Evolutionary conservation across 2,888 invertebrate genomes (phyloP).

Genomic region (Eumacrocentrus americanus): DNA sequence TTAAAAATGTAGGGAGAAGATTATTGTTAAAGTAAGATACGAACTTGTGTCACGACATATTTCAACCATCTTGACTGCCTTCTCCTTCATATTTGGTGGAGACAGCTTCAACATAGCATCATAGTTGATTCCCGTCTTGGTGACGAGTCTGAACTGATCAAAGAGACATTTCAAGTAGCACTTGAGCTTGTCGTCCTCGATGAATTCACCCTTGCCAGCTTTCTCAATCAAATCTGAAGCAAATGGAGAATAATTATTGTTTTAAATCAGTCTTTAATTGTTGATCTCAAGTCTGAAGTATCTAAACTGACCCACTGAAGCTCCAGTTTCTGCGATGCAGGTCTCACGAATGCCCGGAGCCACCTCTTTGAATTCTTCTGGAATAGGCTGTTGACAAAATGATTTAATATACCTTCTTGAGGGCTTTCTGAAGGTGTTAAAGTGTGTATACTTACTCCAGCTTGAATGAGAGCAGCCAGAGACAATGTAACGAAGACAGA

Average conservation of each 20-base stretch:
- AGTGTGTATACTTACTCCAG: constrained; percentile 33
- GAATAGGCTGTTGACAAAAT: constrained; percentile 31
- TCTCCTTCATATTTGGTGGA: constrained; percentile 35
- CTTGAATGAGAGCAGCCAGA: constrained; percentile 23
- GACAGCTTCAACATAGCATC: constrained; percentile 34
- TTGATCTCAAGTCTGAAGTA: too few species aligned
- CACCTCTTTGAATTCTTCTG: constrained; percentile 32
- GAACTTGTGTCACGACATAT: constrained; percentile 37
- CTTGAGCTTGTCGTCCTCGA: constrained; percentile 39
- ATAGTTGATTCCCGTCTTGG: constrained; percentile 20
- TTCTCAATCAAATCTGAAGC: constrained; percentile 38
- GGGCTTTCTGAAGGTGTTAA: background rate
- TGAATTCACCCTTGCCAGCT: constrained; percentile 40
- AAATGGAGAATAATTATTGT: background rate
- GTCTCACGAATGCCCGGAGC: constrained; percentile 33
- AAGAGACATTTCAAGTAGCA: constrained; percentile 49
- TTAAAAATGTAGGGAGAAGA: constrained; percentile 4
- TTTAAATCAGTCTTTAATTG: background rate
- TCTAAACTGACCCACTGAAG: constrained; percentile 33
- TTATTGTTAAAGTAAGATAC: constrained; percentile 1
- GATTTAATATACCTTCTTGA: background rate
- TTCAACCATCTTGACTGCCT: constrained; percentile 35
- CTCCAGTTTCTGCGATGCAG: constrained; percentile 40
- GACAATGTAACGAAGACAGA: constrained; percentile 19
- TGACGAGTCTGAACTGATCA: constrained; percentile 42